Evolutionary conservation across 2,888 invertebrate species (phyloP), one percentile per base, ranked within the genome.

Genomic region (Andrena haemorrhoa): DNA sequence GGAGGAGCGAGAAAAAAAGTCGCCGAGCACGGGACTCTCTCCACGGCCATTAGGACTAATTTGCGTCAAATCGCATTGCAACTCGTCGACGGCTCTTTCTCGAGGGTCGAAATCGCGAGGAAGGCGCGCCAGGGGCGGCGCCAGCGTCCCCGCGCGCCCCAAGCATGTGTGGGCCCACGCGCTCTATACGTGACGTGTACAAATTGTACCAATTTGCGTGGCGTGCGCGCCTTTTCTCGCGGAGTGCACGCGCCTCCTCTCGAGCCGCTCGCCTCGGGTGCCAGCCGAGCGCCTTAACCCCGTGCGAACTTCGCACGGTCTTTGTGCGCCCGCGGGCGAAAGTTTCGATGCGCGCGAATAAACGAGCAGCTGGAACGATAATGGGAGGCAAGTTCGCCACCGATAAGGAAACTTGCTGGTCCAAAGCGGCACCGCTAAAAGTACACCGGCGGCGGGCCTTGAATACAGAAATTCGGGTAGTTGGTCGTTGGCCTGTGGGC

Each of bases 121-220:
- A 51, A 65, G 61, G 78, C 64, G 53, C 65, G 74, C 66, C 86
- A 81, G 82, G 86, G 73, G 69, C 74, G 87, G 77, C 87, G 86
- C 84, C 75, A 66, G 41, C 2, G 51, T 73, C 63, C 41, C 47
- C 56, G 35, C 65, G 83, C 75, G 76, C 84, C 82, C 74, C 61
- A 51, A 47, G 60, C 68, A 33, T 71, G 77, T 70, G 75, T 79
- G 74, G 41, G 71, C 53, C 82, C 89, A 83, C 86, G 84, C 85
- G 84, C 86, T 71, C 82, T 72, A 78, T 88, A 87, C 91, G 91
- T 91, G 91, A 87, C 88, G 75, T 72, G 85, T 61, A 84, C 89
- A 91, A 91, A 91, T 91, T 91, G 90, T 91, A 87, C 91, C 90
- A 91, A 91, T 91, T 91, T 91, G 79, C 65, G 65, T 77, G 82